These are phyloP conservation scores for Gnathonemus longibarbis DNA, from an alignment of 2,113 vertebrate genomes.

Conservation along the genomic window DNA sequence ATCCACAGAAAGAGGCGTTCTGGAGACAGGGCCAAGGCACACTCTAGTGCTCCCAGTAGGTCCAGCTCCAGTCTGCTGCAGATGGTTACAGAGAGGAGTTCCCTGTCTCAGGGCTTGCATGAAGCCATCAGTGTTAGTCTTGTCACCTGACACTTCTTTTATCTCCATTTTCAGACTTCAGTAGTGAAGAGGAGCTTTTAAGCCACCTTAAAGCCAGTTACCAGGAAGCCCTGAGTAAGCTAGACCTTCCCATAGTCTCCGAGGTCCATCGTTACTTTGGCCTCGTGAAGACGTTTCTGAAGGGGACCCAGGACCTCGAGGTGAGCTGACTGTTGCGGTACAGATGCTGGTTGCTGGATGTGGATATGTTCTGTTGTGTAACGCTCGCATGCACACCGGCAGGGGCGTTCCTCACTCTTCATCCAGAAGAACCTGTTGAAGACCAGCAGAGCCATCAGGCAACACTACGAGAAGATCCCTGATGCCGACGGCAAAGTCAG, in stretches of 20 bases:
- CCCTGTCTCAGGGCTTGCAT: not conserved
- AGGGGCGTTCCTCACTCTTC: constrained; percentile 58
- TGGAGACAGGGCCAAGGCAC: constrained; percentile 56
- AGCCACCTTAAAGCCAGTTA: constrained; percentile 61
- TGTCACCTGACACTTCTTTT: not conserved
- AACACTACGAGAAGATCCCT: constrained; percentile 52
- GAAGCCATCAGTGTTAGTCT: not conserved
- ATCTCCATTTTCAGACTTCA: constrained; percentile 60
- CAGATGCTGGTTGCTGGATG: not conserved
- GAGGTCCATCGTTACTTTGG: constrained; percentile 62
- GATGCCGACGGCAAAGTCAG: constrained; percentile 72
- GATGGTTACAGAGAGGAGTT: not conserved
- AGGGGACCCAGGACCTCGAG: constrained; percentile 54
- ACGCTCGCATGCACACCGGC: constrained; percentile 24
- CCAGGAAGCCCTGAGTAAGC: constrained; percentile 60
- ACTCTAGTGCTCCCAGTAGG: constrained; percentile 40
- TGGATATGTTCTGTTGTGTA: not conserved
- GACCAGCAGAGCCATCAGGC: constrained; percentile 70
- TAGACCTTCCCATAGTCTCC: constrained; percentile 38
- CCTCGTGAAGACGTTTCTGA: constrained; percentile 64
- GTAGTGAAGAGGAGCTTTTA: constrained; percentile 70
- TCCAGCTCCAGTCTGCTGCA: constrained; percentile 5
- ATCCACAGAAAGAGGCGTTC: constrained; percentile 49
- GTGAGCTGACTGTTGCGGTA: constrained; percentile 34
- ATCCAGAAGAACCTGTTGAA: constrained; percentile 72